Evolutionary conservation across 2,797 vertebrate genomes (phyloP).

Genomic region (Pogoniulus pusillus): DNA sequence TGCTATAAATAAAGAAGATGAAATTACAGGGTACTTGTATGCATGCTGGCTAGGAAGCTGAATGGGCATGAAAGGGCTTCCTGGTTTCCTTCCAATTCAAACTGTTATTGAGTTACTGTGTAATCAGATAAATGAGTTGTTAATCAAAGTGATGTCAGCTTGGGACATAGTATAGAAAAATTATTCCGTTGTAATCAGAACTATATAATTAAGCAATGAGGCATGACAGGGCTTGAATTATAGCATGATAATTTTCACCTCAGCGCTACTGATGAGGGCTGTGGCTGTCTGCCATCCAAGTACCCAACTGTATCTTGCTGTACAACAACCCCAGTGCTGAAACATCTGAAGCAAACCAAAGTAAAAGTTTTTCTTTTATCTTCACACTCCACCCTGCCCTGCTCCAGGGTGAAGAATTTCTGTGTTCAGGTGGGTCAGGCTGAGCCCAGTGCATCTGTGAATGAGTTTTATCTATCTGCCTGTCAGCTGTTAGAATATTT

Average conservation of each 20-base stretch:
- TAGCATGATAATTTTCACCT: conserved; percentile 57
- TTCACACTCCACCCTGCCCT: fast-evolving
- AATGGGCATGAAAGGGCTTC: conserved; percentile 66
- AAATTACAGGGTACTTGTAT: conserved; percentile 53
- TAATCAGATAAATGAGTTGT: conserved; percentile 72
- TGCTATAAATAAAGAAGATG: conserved; percentile 58
- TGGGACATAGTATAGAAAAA: conserved; percentile 69
- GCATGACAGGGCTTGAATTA: conserved; percentile 70
- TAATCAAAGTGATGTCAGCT: conserved; percentile 72
- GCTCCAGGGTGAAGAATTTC: conserved; percentile 13
- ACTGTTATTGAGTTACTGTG: conserved; percentile 70
- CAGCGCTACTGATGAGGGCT: conserved; percentile 37
- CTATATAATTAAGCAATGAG: conserved; percentile 68
- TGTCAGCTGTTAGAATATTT: conserved; percentile 9
- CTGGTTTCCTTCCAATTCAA: conserved; percentile 67
- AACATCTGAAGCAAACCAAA: conserved; percentile 34
- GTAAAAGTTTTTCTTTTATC: conserved; percentile 45
- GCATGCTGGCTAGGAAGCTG: conserved; percentile 37
- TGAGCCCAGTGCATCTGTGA: not conserved
- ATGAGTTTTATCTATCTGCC: not conserved
- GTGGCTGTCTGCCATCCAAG: conserved; percentile 53
- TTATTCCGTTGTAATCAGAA: conserved; percentile 67
- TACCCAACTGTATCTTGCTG: conserved; percentile 15
- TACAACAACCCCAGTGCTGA: not conserved
- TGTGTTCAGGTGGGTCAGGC: conserved; percentile 31